These are phyloP conservation scores for Apogon talboti DNA, from an alignment of 2,797 vertebrate species.

Conservation along the genomic window DNA sequence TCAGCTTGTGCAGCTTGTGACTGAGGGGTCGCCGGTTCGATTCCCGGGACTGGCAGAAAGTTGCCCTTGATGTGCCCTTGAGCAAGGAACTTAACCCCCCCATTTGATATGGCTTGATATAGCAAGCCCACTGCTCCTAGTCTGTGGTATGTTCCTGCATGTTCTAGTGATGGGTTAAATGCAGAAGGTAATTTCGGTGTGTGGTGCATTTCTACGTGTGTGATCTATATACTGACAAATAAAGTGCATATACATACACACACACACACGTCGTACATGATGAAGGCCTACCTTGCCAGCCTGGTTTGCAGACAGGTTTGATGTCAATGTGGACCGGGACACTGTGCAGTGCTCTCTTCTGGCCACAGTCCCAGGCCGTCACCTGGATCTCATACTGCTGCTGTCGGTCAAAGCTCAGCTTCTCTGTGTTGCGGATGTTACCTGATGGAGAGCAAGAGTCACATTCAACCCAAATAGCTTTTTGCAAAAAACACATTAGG, in stretches of 20 bases:
- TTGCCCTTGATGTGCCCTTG: too few relatives aligned
- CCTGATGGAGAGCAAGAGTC: constrained; percentile 76
- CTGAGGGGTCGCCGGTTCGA: too few relatives aligned
- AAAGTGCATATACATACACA: neutral
- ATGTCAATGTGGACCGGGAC: constrained; percentile 90
- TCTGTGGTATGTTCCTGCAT: too few relatives aligned
- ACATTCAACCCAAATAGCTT: constrained; percentile 1
- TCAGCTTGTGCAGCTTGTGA: too few relatives aligned
- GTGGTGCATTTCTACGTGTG: too few relatives aligned
- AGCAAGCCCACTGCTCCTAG: too few relatives aligned
- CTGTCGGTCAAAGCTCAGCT: constrained; percentile 91
- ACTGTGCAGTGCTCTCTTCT: constrained; percentile 89
- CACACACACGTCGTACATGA: neutral
- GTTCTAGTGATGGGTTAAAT: too few relatives aligned
- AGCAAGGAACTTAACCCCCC: too few relatives aligned
- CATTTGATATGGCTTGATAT: too few relatives aligned
- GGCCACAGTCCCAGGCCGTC: constrained; percentile 94
- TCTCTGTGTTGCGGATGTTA: constrained; percentile 96
- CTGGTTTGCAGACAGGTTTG: constrained; percentile 96
- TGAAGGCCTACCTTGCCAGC: constrained; percentile 91
- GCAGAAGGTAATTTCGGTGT: too few relatives aligned
- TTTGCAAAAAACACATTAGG: neutral
- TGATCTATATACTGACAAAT: too few relatives aligned
- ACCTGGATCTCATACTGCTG: constrained; percentile 94
- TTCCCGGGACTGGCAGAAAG: too few relatives aligned